Base-by-base conservation (phyloP, 2,797 vertebrate species). In the Orientallactaga sibirica region DNA sequence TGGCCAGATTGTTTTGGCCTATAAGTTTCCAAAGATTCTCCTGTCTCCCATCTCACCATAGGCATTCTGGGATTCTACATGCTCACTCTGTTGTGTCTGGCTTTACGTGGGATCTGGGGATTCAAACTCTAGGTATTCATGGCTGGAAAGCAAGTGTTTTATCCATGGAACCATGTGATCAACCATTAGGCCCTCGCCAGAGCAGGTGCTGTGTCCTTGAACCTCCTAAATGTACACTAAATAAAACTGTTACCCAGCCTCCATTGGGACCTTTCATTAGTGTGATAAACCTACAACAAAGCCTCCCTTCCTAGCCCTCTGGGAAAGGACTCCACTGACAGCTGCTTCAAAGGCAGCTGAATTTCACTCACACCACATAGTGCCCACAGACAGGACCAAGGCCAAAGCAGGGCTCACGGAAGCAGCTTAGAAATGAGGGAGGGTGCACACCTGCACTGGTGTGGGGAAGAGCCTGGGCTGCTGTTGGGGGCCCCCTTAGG, bases 321-420 rank as follows among this genome's bases (percentile, higher is more conserved):
- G 19, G 29, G 33, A 52, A 25, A 9, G 10, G n/a, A 18, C 0
- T 1, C 27, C 18, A 12, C 1, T 1, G 3, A 37, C 25, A 43
- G n/a, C 7, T 24, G 22, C 74, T 68, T 25, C 68, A n/a, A 58
- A 76, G 68, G 62, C 41, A 2, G 20, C 7, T 4, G 7, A 5
- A 61, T 3, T 27, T 58, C 3, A 58, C 25, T 48, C 5, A 25
- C 4, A 4, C 24, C 66, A n/a, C 48, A 22, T 15, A 3, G 37
- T 5, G 68, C 64, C 73, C 73, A 20, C 25, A 9, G 0, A 0
- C 1, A 68, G 58, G 25, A 4, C 61, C 66, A 33, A 18, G 62
- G 8, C 1, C 7, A 83, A 14, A 33, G 27, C 12, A 1, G 66
- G 0, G 29, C 33, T 37, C 14, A 24, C n/a, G 27, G 15, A 14